Percentiles rank a stretch among this genome's conserved stretches.
Conservation (phyloP, 2,113 vertebrate species). For the Callipepla californica region DNA sequence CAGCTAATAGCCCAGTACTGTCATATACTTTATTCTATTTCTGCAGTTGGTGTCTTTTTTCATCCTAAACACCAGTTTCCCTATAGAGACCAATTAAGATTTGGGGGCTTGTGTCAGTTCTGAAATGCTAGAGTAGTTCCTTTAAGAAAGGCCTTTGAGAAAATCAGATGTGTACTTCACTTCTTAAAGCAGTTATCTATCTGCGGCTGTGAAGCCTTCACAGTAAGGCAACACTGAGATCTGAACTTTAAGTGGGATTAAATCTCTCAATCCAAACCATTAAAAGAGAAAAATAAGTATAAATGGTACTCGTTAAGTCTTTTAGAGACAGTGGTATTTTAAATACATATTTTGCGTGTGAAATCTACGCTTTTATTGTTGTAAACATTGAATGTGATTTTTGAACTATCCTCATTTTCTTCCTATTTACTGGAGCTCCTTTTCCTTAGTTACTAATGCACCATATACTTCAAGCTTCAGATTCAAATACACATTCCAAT, state of each 20-base stretch:
- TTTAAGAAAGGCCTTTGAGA: not conserved
- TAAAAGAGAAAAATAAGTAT: not conserved
- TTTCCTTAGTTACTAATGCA: not conserved
- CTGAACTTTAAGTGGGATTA: not conserved
- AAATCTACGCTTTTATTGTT: not conserved
- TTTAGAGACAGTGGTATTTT: not conserved
- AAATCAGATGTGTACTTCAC: not conserved
- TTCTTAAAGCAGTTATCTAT: not conserved
- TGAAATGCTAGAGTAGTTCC: not conserved
- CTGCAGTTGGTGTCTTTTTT: not conserved
- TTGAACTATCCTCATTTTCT: not conserved
- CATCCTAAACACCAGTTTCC: not conserved
- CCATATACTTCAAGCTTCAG: not conserved
- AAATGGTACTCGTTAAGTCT: not conserved
- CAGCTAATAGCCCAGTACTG: not conserved
- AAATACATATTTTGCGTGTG: not conserved
- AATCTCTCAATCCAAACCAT: not conserved
- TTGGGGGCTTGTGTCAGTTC: not conserved
- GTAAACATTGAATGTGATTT: not conserved
- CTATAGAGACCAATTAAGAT: slow-evolving; percentile 23
- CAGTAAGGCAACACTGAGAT: not conserved
- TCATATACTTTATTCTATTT: not conserved
- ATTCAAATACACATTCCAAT: not conserved
- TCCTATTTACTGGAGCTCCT: not conserved
- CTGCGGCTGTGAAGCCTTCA: not conserved